These are phyloP conservation scores for Iguana delicatissima DNA, from an alignment of 2,797 vertebrate species.

Conservation along the genomic window DNA sequence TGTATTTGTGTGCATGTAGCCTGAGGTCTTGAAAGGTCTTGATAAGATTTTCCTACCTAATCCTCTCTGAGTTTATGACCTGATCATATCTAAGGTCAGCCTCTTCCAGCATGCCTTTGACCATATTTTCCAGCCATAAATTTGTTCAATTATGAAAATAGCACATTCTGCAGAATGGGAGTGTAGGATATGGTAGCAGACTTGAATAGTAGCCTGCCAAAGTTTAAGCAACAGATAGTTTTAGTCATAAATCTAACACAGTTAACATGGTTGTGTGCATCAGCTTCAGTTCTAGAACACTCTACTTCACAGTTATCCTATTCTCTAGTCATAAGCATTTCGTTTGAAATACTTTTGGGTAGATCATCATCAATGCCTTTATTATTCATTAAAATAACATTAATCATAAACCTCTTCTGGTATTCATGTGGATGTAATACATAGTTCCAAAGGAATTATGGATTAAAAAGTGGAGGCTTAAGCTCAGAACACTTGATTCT, in stretches of 20 bases:
- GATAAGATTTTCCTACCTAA: too few relatives aligned
- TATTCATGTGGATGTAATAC: constrained; percentile 73
- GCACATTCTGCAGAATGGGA: too few relatives aligned
- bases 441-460: constrained; percentile 77
- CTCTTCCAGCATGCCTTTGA: too few relatives aligned
- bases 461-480: constrained; percentile 68
- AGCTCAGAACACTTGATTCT: constrained; percentile 74
- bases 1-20: too few relatives aligned
- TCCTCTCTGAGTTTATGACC: too few relatives aligned
- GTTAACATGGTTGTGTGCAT: not conserved
- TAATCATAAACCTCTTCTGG: constrained; percentile 75
- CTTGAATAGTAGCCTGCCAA: too few relatives aligned
- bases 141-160: too few relatives aligned
- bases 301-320: constrained; percentile 12
- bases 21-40: too few relatives aligned
- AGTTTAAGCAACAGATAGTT: not conserved
- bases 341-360: constrained; percentile 55
- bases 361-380: constrained; percentile 73
- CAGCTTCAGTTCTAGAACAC: not conserved
- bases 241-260: not conserved
- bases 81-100: too few relatives aligned
- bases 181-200: too few relatives aligned
- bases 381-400: constrained; percentile 79
- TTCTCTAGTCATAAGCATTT: constrained; percentile 60
- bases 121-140: too few relatives aligned